Evolutionary conservation across 2,113 vertebrate species (phyloP).

Genomic region (Phocoena sinus): DNA sequence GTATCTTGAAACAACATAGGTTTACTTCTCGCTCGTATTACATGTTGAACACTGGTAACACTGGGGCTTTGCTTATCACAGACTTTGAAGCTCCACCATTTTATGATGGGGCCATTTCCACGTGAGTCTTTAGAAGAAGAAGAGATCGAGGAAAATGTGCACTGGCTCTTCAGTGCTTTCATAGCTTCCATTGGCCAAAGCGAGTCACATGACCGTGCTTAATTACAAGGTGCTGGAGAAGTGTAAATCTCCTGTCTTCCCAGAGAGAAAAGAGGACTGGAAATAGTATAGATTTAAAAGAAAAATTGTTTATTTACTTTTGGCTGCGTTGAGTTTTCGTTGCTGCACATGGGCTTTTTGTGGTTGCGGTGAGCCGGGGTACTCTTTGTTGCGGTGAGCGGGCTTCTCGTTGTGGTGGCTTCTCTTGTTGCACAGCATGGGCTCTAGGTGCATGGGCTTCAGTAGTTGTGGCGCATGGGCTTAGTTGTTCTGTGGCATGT

Average conservation of each 20-base stretch:
- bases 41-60: background rate
- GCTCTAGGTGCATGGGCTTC: too few relatives aligned
- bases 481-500: too few relatives aligned
- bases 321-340: too few relatives aligned
- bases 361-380: too few relatives aligned
- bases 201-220: background rate
- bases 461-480: too few relatives aligned
- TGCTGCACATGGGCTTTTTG: too few relatives aligned
- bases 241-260: background rate
- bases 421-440: too few relatives aligned
- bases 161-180: background rate
- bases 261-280: background rate
- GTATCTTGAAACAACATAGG: background rate
- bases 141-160: background rate
- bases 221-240: background rate
- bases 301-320: too few relatives aligned
- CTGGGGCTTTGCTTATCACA: background rate
- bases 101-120: background rate
- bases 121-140: background rate
- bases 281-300: background rate
- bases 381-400: too few relatives aligned
- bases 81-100: background rate
- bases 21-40: background rate
- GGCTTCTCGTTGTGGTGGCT: too few relatives aligned
- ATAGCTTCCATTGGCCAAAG: background rate